Conservation (phyloP, 2,888 invertebrate species). For the Acrocera orbiculus region DNA sequence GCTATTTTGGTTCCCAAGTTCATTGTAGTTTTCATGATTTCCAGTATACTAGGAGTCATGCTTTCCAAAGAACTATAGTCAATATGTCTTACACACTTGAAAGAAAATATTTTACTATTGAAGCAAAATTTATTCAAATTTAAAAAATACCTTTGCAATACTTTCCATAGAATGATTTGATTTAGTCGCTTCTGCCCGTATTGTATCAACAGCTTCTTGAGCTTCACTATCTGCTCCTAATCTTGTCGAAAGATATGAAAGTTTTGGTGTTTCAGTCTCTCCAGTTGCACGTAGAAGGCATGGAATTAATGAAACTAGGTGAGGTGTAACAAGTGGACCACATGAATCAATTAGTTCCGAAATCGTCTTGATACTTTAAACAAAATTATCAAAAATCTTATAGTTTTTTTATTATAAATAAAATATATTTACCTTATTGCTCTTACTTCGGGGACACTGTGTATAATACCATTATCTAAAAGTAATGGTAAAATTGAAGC, state of each 20-base stretch:
- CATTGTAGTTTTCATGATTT: slow-evolving; percentile 60
- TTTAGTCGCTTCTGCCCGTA: slow-evolving; percentile 62
- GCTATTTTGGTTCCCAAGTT: slow-evolving; percentile 73
- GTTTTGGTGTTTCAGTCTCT: slow-evolving; percentile 62
- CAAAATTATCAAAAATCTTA: slow-evolving; percentile 3
- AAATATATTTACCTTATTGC: slow-evolving; percentile 42
- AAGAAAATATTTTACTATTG: neutral
- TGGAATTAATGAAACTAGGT: slow-evolving; percentile 62
- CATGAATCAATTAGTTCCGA: slow-evolving; percentile 71
- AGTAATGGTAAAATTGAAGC: slow-evolving; percentile 63
- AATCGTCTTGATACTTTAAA: slow-evolving; percentile 57
- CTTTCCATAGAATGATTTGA: slow-evolving; percentile 80
- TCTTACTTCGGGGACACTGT: slow-evolving; percentile 61
- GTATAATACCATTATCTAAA: slow-evolving; percentile 61
- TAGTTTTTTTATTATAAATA: neutral
- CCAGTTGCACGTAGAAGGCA: slow-evolving; percentile 73
- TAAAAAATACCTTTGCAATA: slow-evolving; percentile 58
- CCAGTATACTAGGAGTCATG: slow-evolving; percentile 63
- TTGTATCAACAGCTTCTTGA: slow-evolving; percentile 60
- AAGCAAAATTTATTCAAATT: neutral
- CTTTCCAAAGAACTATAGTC: slow-evolving; percentile 60
- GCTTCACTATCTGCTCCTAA: slow-evolving; percentile 48
- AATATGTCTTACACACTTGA: slow-evolving; percentile 48
- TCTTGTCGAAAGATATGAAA: slow-evolving; percentile 63
- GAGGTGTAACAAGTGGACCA: slow-evolving; percentile 60